Conservation (phyloP, 1,140 invertebrate species). For the Idris sp. region DNA sequence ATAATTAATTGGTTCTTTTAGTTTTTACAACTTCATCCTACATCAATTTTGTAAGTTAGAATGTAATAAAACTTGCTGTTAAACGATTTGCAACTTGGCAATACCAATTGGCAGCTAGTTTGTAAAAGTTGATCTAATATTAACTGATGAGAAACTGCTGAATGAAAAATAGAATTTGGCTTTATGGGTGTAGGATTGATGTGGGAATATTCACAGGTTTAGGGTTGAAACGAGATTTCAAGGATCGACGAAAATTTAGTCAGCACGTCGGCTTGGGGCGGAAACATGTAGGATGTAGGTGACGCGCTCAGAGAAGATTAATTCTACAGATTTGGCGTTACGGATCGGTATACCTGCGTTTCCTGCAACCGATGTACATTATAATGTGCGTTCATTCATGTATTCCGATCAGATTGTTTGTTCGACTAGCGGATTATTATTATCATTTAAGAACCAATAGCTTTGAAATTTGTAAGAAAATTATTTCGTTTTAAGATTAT, state of each 20-base stretch:
- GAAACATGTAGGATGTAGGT: constrained; percentile 40
- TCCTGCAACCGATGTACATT: constrained; percentile 59
- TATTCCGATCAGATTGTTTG: constrained; percentile 50
- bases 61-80: constrained; percentile 12
- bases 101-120: too few species aligned
- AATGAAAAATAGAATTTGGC: too few species aligned
- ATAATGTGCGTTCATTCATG: constrained; percentile 59
- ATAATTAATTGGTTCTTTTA: constrained; percentile 11
- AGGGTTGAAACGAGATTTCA: neutral
- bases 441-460: constrained; percentile 17
- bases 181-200: too few species aligned
- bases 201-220: constrained; percentile 5
- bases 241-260: constrained; percentile 34
- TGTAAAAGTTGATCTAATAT: too few species aligned
- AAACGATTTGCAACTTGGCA: constrained; percentile 25
- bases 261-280: constrained; percentile 4
- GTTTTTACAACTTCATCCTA: constrained; percentile 12
- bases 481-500: too few species aligned
- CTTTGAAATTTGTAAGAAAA: constrained; percentile 10
- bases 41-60: constrained; percentile 14
- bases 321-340: constrained; percentile 69
- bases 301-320: constrained; percentile 56
- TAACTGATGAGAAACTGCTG: too few species aligned
- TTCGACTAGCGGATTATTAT: constrained; percentile 26
- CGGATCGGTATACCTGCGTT: constrained; percentile 65